Evolutionary conservation across 2,113 vertebrate species (phyloP).

Genomic region (Rhinolophus ferrumequinum): DNA sequence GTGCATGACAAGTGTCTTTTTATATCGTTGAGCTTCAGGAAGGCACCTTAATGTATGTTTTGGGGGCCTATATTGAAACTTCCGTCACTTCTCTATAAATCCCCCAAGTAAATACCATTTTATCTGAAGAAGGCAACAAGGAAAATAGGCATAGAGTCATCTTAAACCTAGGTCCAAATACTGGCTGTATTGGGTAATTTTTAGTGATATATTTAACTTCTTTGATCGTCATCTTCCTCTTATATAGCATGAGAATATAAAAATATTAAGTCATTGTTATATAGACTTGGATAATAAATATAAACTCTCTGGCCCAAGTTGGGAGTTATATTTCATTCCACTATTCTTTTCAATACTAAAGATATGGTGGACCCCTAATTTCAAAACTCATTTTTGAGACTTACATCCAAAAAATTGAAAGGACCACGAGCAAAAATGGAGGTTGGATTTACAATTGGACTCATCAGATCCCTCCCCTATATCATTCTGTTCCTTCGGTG

Average conservation of each 20-base stretch:
- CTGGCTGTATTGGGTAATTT: neutral
- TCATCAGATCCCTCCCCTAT: neutral
- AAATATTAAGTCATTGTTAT: neutral
- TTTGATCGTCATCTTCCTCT: neutral
- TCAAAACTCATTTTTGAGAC: neutral
- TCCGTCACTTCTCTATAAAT: neutral
- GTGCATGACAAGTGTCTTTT: neutral
- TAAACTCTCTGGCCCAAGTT: neutral
- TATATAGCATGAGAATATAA: conserved; percentile 3
- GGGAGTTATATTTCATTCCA: neutral
- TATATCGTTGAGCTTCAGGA: neutral
- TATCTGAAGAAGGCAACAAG: neutral
- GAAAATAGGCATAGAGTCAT: neutral
- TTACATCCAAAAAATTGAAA: conserved; percentile 37
- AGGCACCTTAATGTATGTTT: neutral
- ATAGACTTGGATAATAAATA: neutral
- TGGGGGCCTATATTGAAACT: neutral
- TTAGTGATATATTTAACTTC: neutral
- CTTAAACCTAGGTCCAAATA: neutral
- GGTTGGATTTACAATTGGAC: neutral
- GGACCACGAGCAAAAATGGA: neutral
- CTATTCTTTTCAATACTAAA: conserved; percentile 25
- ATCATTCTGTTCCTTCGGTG: neutral
- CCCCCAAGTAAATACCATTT: neutral
- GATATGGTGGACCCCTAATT: neutral